Evolutionary conservation across 2,888 invertebrate genomes (phyloP).

Genomic region (Marasmarcha lunaedactyla): DNA sequence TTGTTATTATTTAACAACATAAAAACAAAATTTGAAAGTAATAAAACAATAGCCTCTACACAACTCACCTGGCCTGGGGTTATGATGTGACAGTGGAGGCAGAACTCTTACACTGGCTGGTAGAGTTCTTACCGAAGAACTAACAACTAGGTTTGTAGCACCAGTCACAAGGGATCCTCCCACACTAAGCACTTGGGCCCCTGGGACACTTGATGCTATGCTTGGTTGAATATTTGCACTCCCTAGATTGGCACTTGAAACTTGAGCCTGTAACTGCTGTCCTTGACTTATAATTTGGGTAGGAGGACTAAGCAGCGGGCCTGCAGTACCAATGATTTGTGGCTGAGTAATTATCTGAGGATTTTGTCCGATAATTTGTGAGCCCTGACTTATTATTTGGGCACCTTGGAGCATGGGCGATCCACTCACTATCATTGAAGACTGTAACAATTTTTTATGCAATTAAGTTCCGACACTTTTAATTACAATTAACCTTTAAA

Average conservation of each 20-base stretch:
- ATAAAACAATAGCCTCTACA: background rate
- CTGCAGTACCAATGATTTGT: slow-evolving; percentile 39
- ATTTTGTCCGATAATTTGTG: slow-evolving; percentile 46
- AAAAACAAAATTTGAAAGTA: too few relatives aligned
- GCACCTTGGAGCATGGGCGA: slow-evolving; percentile 52
- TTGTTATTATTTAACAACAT: too few relatives aligned
- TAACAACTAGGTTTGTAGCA: slow-evolving; percentile 44
- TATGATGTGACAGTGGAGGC: slow-evolving; percentile 51
- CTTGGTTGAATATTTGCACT: slow-evolving; percentile 32
- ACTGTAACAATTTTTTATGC: slow-evolving; percentile 44
- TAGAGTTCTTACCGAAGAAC: slow-evolving; percentile 48
- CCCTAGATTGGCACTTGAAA: slow-evolving; percentile 32
- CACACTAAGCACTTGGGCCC: slow-evolving; percentile 47
- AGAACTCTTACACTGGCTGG: slow-evolving; percentile 54
- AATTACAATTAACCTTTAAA: background rate
- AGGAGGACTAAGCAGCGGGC: slow-evolving; percentile 45
- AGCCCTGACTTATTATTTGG: slow-evolving; percentile 55
- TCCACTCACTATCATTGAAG: slow-evolving; percentile 57
- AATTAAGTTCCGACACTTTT: too few relatives aligned
- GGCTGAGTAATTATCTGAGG: slow-evolving; percentile 52
- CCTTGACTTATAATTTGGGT: slow-evolving; percentile 64
- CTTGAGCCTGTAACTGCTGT: slow-evolving; percentile 46
- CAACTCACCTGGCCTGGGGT: slow-evolving; percentile 45
- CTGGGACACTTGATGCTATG: slow-evolving; percentile 35
- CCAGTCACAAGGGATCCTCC: slow-evolving; percentile 44